These are phyloP conservation scores for Fringilla coelebs DNA, from an alignment of 2,797 vertebrate genomes.

Conservation along the genomic window DNA sequence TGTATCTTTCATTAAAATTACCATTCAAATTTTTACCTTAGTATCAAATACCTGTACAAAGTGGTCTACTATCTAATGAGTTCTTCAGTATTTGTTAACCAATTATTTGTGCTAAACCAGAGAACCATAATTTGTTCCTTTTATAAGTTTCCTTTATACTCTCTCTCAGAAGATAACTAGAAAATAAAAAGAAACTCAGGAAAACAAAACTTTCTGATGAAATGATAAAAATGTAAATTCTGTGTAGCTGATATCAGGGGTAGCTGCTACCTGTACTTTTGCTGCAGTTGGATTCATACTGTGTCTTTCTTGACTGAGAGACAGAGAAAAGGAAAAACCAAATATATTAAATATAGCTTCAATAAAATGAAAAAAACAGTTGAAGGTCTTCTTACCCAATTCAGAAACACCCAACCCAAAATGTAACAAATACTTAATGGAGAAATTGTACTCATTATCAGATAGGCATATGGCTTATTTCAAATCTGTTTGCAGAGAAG, in stretches of 20 bases:
- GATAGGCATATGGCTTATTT: slow-evolving; percentile 1
- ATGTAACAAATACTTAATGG: not conserved
- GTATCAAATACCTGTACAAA: not conserved
- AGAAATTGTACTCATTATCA: not conserved
- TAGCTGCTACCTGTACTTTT: not conserved
- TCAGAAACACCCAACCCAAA: not conserved
- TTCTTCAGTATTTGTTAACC: not conserved
- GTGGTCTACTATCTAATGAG: not conserved
- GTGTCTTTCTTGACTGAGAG: not conserved
- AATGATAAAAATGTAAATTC: not conserved
- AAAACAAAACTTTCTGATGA: not conserved
- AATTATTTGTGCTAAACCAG: not conserved
- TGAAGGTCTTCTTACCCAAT: not conserved
- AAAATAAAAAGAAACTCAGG: not conserved
- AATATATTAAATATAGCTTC: not conserved
- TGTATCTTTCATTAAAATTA: not conserved
- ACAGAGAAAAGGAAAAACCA: not conserved
- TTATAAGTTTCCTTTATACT: not conserved
- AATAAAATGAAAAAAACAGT: not conserved
- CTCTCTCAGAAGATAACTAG: not conserved
- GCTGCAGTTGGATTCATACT: not conserved
- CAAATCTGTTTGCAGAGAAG: slow-evolving; percentile 4
- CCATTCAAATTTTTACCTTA: not conserved
- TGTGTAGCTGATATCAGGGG: not conserved
- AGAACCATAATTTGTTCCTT: not conserved